Evolutionary conservation across 2,113 vertebrate species (phyloP), one percentile per base, ranked within the genome.

Genomic region (Bubalus kerabau): DNA sequence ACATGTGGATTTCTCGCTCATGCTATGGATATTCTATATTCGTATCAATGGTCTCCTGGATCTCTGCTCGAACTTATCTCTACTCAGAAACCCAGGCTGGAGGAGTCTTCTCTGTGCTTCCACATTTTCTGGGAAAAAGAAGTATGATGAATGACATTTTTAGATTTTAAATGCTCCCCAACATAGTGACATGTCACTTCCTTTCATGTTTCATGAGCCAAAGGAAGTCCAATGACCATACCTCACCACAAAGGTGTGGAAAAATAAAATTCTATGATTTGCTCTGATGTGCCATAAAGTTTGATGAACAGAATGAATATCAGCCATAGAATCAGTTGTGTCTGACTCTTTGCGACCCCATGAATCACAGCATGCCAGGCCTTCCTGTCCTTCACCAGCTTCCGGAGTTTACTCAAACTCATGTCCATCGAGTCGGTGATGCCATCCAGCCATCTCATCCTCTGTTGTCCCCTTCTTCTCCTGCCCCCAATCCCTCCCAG

Each of bases 1-100:
- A 57, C 7, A 0, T 1, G 6, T 21, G n/a, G 15, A 4, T 52
- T 40, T 59, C 7, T 26, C 13, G 2, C 7, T 67, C 3, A 30
- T 19, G 11, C 30, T 67, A 3, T 2, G 1, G 17, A 62, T 57
- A n/a, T 1, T 57, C 16, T 67, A 5, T 17, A 1, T 10, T 32
- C n/a, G 15, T 57, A 9, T 32, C 23, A 9, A 0, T 1, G 30
- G 30, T 50, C 81, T 32, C 50, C 59, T 50, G 32, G 32, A 28
- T 83, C 50, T 84, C 15, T 50, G 40, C 11, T 7, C 11, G 4
- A 9, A 16, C 14, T 50, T 15, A 13, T 60, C 57, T 76, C 83
- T 19, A 32, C 52, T 64, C 54, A 59, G 76, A 13, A 85, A 54
- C 28, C 4, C 1, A 32, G 14, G 26, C 30, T 67, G n/a, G 30